phyloP scores from a whole-genome alignment of 2,797 vertebrate species.

The Ambastaia sidthimunki region DNA sequence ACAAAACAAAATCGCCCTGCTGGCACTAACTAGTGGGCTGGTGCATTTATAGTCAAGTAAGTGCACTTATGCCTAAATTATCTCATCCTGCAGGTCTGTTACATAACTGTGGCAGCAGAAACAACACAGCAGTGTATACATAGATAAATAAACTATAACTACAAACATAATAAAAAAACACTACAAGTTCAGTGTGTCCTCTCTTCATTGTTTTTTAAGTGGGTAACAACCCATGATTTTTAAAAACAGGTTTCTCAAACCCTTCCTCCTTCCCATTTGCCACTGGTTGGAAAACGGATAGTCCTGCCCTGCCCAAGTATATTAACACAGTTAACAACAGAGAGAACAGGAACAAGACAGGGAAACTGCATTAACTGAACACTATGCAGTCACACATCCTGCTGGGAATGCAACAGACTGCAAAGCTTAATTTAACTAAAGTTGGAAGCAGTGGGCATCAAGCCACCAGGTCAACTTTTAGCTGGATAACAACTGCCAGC shows the following conservation, averaged over 20 bases:
- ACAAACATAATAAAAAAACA: not conserved
- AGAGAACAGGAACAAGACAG: not conserved
- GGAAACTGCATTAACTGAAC: not conserved
- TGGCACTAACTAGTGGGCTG: slow-evolving; percentile 12
- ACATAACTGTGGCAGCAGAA: slow-evolving; percentile 24
- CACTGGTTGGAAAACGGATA: too few relatives aligned
- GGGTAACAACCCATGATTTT: too few relatives aligned
- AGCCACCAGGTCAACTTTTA: slow-evolving; percentile 17
- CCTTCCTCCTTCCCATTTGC: too few relatives aligned
- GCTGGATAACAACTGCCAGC: slow-evolving; percentile 25
- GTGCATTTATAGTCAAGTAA: slow-evolving; percentile 17
- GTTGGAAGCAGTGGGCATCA: slow-evolving; percentile 7
- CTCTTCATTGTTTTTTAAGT: too few relatives aligned
- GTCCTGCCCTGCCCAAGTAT: too few relatives aligned
- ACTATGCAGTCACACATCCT: not conserved
- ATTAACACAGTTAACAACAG: too few relatives aligned
- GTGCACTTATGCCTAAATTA: slow-evolving; percentile 12
- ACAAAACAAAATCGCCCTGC: slow-evolving; percentile 6
- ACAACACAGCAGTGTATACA: not conserved
- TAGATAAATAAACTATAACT: not conserved
- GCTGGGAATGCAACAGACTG: not conserved
- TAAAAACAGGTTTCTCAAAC: too few relatives aligned
- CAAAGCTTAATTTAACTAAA: slow-evolving; percentile 14
- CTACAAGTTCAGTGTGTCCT: not conserved
- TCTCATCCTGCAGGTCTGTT: slow-evolving; percentile 26